Conservation (phyloP, 2,888 invertebrate genomes). For the Limnephilus lunatus region DNA sequence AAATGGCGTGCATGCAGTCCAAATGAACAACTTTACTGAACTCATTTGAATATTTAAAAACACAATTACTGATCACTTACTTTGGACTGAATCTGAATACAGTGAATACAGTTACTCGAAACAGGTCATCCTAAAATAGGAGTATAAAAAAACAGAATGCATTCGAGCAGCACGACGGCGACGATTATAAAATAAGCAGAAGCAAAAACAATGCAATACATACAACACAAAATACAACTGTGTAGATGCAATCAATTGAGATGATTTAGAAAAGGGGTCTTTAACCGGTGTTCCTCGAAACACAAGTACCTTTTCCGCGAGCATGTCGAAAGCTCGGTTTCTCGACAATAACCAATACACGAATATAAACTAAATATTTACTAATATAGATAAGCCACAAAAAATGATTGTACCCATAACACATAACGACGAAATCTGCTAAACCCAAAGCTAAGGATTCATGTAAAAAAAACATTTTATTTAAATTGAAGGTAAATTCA, state of each 20-base stretch:
- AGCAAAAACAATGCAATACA: background rate
- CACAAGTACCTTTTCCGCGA: background rate
- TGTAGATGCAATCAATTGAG: background rate
- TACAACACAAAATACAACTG: too few species aligned
- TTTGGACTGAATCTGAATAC: background rate
- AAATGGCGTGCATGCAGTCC: background rate
- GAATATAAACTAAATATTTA: background rate
- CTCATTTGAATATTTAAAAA: background rate
- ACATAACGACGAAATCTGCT: background rate
- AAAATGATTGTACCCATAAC: too few species aligned
- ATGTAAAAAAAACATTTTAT: too few species aligned
- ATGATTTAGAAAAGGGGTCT: background rate
- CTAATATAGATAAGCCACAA: too few species aligned
- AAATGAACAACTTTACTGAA: background rate
- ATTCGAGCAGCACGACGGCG: background rate
- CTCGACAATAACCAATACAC: background rate
- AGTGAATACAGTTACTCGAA: background rate
- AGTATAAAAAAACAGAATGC: background rate
- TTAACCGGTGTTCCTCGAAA: background rate
- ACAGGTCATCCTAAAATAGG: background rate
- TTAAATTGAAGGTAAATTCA: too few species aligned
- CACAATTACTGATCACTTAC: background rate
- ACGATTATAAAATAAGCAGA: background rate
- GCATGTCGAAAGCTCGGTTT: background rate
- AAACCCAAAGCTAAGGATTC: background rate